Conservation (phyloP, 2,797 vertebrate species). For the Enteromius fasciolatus region DNA sequence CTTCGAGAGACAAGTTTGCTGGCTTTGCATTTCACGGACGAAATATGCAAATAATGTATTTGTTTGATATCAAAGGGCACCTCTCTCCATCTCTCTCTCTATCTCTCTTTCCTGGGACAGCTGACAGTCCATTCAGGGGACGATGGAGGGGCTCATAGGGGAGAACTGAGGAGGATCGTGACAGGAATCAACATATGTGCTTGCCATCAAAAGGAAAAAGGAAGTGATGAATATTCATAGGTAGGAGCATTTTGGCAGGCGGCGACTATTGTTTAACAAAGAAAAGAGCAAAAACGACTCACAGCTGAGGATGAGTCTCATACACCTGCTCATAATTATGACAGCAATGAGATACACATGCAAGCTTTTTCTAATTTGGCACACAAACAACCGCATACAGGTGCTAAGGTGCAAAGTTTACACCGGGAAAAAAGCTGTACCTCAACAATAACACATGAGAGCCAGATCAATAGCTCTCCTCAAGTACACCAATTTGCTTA, state of each 20-base stretch:
- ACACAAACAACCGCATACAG: conserved; percentile 14
- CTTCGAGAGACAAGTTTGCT: conserved; percentile 77
- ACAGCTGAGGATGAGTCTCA: conserved; percentile 59
- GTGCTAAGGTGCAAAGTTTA: conserved; percentile 39
- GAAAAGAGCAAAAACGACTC: conserved; percentile 67
- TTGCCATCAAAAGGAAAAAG: conserved; percentile 74
- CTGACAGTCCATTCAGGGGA: conserved; percentile 75
- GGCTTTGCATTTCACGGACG: conserved; percentile 86
- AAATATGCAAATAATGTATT: conserved; percentile 90
- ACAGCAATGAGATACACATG: conserved; percentile 55
- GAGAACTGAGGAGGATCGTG: conserved; percentile 65
- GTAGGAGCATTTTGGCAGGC: conserved; percentile 73
- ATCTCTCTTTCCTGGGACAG: conserved; percentile 67
- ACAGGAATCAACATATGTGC: conserved; percentile 70
- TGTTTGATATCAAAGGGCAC: conserved; percentile 85
- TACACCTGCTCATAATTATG: conserved; percentile 63
- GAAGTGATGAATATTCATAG: conserved; percentile 81
- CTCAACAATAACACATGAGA: conserved; percentile 19
- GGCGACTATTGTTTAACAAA: conserved; percentile 73
- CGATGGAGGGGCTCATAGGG: conserved; percentile 56
- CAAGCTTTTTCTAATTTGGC: conserved; percentile 52
- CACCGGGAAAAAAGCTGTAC: conserved; percentile 1
- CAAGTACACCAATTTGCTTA: conserved; percentile 36
- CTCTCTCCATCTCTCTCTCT: conserved; percentile 56
- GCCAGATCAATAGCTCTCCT: conserved; percentile 35